Evolutionary conservation across 2,888 invertebrate genomes (phyloP), one percentile per base, ranked within the genome.

Genomic region (Heliconius sara): DNA sequence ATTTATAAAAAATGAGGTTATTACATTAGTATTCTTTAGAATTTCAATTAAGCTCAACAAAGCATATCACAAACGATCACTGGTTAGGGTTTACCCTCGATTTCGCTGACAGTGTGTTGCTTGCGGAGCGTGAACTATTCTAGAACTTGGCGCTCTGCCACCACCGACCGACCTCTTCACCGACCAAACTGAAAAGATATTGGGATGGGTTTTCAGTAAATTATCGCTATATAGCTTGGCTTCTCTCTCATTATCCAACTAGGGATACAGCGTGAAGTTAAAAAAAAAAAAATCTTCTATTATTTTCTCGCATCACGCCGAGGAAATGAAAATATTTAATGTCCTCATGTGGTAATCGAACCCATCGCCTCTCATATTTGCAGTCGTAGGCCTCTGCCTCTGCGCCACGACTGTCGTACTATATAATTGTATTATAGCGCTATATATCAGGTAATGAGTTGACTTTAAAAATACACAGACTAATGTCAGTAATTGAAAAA

Each of bases 101-200:
- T 75, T 16, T 57, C 70, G 57, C 39, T 70, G 76, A 77, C 80
- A 74, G 57, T 9, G n/a, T 12, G 76, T 78, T 27, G 39, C 63
- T 39, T 65, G 60, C 73, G 78, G 77, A 66, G 77, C 82, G 79
- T 75, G 63, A 76, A 82, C 82, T 82, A 82, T 82, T 82, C 82
- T 80, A 76, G 80, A 77, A 66, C 79, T 70, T 80, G 82, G 82
- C 82, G 77, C 5, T 19, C 22, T 79, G 82, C 82, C 82, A 76
- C 30, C 39, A 47, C 39, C 34, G 73, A 63, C 43, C 68, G 63
- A 68, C 39, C 78, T 60, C 63, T 71, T 60, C 67, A 68, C 39
- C 47, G n/a, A 60, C 19, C 27, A 19, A 79, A 63, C 47, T 60
- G 68, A 60, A 34, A 60, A 73, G 47, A 74, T 57, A 75, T 75